Percentiles rank a stretch among this genome's conserved stretches.
These are phyloP conservation scores for Heliothis virescens DNA, from an alignment of 1,140 invertebrate genomes.

Conservation along the genomic window DNA sequence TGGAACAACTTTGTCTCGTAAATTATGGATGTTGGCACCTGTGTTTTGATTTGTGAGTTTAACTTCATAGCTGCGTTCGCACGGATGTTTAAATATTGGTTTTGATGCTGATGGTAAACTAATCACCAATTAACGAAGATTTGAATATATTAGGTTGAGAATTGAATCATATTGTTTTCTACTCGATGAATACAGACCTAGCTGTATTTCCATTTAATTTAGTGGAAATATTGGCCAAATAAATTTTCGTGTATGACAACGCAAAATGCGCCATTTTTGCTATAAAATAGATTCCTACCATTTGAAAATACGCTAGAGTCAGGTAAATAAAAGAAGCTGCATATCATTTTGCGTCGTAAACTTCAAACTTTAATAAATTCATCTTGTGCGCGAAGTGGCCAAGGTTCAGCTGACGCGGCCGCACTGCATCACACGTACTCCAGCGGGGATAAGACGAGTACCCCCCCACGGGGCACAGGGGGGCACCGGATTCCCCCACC, in stretches of 20 bases:
- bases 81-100: too few species aligned
- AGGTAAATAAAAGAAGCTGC: neutral
- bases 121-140: too few species aligned
- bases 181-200: too few species aligned
- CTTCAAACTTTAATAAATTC: conserved; percentile 33
- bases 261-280: too few species aligned
- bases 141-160: too few species aligned
- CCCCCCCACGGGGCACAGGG: conserved; percentile 18
- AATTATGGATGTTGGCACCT: neutral
- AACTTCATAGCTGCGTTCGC: neutral
- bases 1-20: neutral
- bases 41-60: neutral
- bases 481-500: conserved; percentile 25
- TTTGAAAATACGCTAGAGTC: too few species aligned
- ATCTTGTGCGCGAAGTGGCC: conserved; percentile 2
- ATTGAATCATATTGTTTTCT: too few species aligned
- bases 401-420: conserved; percentile 35
- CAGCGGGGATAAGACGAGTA: conserved; percentile 38
- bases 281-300: too few species aligned
- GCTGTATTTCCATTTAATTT: too few species aligned
- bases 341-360: neutral
- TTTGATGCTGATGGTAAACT: too few species aligned
- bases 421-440: conserved; percentile 43
- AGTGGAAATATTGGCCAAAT: too few species aligned
- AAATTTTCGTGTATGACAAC: too few species aligned